A percentile compares a stretch with the other conserved stretches of the same genome.
phyloP scores from a whole-genome alignment of 2,797 vertebrate species.

The Falco biarmicus region DNA sequence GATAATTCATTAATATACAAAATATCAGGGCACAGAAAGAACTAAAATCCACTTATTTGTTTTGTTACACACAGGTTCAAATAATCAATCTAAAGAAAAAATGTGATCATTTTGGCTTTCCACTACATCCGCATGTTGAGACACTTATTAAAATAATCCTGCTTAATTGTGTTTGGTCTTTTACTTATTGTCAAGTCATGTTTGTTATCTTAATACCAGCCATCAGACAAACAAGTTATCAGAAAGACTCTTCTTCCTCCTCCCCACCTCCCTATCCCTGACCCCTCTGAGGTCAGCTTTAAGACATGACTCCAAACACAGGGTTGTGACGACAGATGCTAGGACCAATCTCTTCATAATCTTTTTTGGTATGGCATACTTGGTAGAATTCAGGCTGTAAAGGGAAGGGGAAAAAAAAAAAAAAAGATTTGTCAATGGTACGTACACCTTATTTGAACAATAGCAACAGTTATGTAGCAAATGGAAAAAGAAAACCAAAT shows the following conservation, averaged over 20 bases:
- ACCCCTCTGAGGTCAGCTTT: slow-evolving; percentile 75
- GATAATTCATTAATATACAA: slow-evolving; percentile 83
- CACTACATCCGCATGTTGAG: slow-evolving; percentile 82
- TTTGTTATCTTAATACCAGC: slow-evolving; percentile 78
- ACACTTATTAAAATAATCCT: slow-evolving; percentile 87
- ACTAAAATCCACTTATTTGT: slow-evolving; percentile 84
- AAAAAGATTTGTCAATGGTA: background rate
- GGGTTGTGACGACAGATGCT: slow-evolving; percentile 99
- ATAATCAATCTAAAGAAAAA: slow-evolving; percentile 84
- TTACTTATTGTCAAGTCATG: slow-evolving; percentile 78
- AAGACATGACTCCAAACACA: slow-evolving; percentile 98
- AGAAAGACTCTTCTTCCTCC: slow-evolving; percentile 76
- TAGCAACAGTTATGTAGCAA: background rate
- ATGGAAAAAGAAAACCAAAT: background rate
- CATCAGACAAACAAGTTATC: slow-evolving; percentile 82
- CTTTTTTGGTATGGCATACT: slow-evolving; percentile 99
- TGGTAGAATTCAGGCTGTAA: slow-evolving; percentile 98
- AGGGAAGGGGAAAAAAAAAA: background rate
- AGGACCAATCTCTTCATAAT: slow-evolving; percentile 98
- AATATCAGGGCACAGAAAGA: slow-evolving; percentile 86
- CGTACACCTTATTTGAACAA: background rate
- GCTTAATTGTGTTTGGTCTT: slow-evolving; percentile 84
- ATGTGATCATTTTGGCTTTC: slow-evolving; percentile 83
- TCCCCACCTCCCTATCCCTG: slow-evolving; percentile 72
- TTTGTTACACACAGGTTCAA: slow-evolving; percentile 82